phyloP scores from a whole-genome alignment of 2,113 vertebrate species.

The Oryzias curvinotus region DNA sequence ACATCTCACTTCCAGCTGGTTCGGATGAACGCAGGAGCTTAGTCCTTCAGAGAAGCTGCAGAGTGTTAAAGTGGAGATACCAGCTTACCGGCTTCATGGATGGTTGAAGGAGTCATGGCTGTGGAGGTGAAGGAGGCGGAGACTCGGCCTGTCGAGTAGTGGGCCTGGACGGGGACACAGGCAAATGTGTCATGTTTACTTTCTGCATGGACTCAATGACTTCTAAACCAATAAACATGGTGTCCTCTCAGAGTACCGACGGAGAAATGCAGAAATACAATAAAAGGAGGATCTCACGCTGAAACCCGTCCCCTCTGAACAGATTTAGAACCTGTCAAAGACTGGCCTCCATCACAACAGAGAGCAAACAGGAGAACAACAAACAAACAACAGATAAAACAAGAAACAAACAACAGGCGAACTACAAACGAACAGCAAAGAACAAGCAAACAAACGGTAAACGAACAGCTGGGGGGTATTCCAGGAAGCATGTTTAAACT shows the following conservation, averaged over 20 bases:
- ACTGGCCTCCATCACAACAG: no score
- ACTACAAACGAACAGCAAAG: no score
- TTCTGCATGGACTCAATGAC: background rate
- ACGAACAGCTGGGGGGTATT: no score
- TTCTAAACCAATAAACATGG: background rate
- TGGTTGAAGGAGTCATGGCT: constrained; percentile 91
- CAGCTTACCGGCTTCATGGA: constrained; percentile 87
- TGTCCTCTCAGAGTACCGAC: background rate
- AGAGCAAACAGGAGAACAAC: no score
- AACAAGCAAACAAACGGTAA: no score
- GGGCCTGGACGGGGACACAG: constrained; percentile 78
- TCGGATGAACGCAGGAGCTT: constrained; percentile 18
- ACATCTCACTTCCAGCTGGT: constrained; percentile 15
- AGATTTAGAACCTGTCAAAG: no score
- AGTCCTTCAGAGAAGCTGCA: constrained; percentile 1
- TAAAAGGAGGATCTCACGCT: background rate
- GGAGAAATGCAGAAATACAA: background rate
- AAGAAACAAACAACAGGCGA: no score
- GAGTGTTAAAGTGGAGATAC: background rate
- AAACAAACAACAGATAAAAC: no score
- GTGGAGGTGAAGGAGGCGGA: constrained; percentile 97
- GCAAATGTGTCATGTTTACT: background rate
- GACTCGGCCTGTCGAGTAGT: constrained; percentile 95
- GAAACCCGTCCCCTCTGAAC: background rate
- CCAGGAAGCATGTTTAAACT: no score